Conservation (phyloP, 2,113 vertebrate species). For the Neogobius melanostomus region DNA sequence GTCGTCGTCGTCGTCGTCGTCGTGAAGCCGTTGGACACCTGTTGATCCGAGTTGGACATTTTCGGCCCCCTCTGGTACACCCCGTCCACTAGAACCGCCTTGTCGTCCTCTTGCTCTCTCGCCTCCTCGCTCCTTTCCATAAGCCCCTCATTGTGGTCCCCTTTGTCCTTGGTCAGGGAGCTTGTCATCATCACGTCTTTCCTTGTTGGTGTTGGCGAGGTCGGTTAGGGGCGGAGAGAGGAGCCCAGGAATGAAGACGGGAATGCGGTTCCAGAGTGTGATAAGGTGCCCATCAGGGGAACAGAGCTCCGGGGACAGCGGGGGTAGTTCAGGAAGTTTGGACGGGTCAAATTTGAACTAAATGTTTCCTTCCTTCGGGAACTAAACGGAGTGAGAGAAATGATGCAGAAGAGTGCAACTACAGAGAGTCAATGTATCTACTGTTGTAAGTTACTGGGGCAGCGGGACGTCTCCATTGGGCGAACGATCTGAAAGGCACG, state of each 20-base stretch:
- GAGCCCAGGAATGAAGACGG: conserved; percentile 46
- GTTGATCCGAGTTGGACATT: conserved; percentile 65
- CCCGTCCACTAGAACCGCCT: conserved; percentile 70
- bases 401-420: conserved; percentile 21
- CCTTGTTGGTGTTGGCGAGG: conserved; percentile 45
- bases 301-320: conserved; percentile 20
- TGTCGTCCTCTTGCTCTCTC: conserved; percentile 71
- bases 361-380: conserved; percentile 10
- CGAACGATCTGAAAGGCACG: not conserved
- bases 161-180: conserved; percentile 56
- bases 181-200: conserved; percentile 75
- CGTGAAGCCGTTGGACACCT: conserved; percentile 87
- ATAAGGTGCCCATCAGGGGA: conserved; percentile 75
- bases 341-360: not conserved
- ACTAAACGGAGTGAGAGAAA: conserved; percentile 1
- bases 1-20: conserved; percentile 42
- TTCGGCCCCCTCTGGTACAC: conserved; percentile 67
- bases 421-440: not conserved
- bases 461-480: not conserved
- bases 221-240: conserved; percentile 53
- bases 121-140: conserved; percentile 67
- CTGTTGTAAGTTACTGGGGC: not conserved
- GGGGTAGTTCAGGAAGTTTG: not conserved
- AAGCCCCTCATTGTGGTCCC: conserved; percentile 45
- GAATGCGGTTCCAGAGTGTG: conserved; percentile 55